These are phyloP conservation scores for Coturnix japonica DNA, from an alignment of 2,113 vertebrate genomes.

Conservation along the genomic window DNA sequence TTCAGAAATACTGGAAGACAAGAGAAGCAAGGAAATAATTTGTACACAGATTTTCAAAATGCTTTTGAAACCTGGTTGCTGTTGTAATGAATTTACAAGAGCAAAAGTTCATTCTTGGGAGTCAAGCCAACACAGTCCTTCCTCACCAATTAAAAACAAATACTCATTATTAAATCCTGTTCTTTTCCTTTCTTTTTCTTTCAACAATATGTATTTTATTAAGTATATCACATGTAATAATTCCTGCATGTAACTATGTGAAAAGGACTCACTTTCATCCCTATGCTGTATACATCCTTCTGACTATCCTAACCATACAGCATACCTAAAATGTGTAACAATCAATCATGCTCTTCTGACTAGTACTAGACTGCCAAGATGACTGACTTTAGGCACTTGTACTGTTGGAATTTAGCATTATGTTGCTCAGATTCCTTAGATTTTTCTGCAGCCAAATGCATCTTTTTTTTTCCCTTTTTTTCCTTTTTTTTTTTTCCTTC, in stretches of 20 bases:
- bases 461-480: neutral
- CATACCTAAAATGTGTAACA: neutral
- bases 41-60: constrained; percentile 1
- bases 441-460: neutral
- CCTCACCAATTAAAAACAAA: constrained; percentile 14
- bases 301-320: neutral
- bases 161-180: neutral
- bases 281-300: neutral
- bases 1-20: neutral
- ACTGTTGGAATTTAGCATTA: neutral
- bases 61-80: constrained; percentile 6
- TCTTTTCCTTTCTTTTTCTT: neutral
- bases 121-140: neutral
- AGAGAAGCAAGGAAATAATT: neutral
- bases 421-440: neutral
- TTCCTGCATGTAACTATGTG: neutral
- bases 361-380: neutral
- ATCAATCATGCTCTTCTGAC: neutral
- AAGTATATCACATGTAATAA: neutral
- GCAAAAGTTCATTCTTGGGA: neutral
- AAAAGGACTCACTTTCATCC: neutral
- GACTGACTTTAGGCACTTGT: neutral
- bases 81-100: neutral
- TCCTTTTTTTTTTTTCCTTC: neutral
- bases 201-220: neutral